Conservation (phyloP, 2,113 vertebrate species). For the Climacteris rufus region DNA sequence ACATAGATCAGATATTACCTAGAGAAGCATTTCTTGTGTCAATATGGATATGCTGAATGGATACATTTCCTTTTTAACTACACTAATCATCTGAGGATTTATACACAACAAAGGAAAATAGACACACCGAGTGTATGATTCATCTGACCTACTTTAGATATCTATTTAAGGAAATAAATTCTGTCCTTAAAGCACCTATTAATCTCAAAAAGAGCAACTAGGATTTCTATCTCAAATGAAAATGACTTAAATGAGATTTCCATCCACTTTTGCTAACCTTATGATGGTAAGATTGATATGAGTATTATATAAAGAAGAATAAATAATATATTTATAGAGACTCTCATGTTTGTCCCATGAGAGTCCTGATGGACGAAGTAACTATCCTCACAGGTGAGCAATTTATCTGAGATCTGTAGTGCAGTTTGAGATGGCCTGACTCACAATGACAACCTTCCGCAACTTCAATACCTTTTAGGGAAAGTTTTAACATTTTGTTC, state of each 20-base stretch:
- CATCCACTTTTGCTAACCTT: not conserved
- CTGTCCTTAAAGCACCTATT: not conserved
- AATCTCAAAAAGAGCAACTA: not conserved
- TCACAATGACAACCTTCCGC: not conserved
- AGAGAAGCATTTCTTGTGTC: not conserved
- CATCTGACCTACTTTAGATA: conserved; percentile 8
- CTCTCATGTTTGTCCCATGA: not conserved
- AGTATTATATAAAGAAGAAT: not conserved
- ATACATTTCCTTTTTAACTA: not conserved
- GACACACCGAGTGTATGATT: not conserved
- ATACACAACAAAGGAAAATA: not conserved
- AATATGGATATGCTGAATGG: not conserved
- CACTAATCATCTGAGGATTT: not conserved
- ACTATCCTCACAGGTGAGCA: accelerated
- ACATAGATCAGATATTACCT: not conserved
- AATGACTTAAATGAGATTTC: not conserved
- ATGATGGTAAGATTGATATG: not conserved
- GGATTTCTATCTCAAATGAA: not conserved
- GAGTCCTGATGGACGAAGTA: not conserved
- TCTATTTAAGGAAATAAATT: not conserved
- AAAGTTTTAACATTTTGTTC: not conserved
- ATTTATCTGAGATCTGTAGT: not conserved
- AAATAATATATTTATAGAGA: not conserved
- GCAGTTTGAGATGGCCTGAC: not conserved
- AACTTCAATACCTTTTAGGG: not conserved